These are phyloP conservation scores for Clytia hemisphaerica DNA, from an alignment of 30 jellyfish, hydroid and myxozoan species.

Conservation along the genomic window DNA sequence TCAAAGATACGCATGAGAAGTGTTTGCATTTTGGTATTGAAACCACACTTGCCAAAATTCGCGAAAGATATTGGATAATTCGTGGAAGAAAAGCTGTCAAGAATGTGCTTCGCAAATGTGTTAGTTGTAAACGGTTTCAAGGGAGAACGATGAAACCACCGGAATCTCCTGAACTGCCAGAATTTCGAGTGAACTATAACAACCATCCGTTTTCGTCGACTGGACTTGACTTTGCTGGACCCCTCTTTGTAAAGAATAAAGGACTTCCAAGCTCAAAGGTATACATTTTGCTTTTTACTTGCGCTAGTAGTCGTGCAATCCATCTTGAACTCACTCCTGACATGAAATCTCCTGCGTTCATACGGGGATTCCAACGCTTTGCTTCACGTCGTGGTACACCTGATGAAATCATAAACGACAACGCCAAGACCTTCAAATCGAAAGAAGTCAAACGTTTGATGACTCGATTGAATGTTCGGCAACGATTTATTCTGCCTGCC, in stretches of 20 bases:
- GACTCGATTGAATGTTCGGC: slow-evolving; percentile 12
- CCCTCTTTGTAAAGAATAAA: background rate
- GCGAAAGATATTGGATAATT: slow-evolving; percentile 21
- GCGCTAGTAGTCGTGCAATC: slow-evolving; percentile 38
- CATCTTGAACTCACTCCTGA: slow-evolving; percentile 33
- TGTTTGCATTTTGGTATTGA: slow-evolving; percentile 16
- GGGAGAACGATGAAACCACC: background rate
- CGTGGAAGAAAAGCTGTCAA: slow-evolving; percentile 10
- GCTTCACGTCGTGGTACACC: slow-evolving; percentile 45
- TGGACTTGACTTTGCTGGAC: slow-evolving; percentile 12
- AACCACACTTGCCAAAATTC: slow-evolving; percentile 23
- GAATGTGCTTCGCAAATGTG: background rate
- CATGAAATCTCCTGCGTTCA: slow-evolving; percentile 44
- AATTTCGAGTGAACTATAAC: slow-evolving; percentile 36
- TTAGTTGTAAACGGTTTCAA: background rate
- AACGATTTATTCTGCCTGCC: no score
- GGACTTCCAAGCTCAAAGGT: background rate
- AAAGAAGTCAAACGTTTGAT: slow-evolving; percentile 28
- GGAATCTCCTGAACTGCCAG: slow-evolving; percentile 23
- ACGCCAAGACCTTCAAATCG: slow-evolving; percentile 32
- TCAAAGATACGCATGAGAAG: slow-evolving; percentile 27
- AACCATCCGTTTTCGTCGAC: no score
- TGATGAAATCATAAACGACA: slow-evolving; percentile 22
- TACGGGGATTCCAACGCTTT: slow-evolving; percentile 23
- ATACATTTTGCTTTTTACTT: slow-evolving; percentile 30